Percentiles rank a stretch among this genome's conserved stretches.
Evolutionary conservation across 2,113 vertebrate species (phyloP).

Genomic region (Vimba vimba): DNA sequence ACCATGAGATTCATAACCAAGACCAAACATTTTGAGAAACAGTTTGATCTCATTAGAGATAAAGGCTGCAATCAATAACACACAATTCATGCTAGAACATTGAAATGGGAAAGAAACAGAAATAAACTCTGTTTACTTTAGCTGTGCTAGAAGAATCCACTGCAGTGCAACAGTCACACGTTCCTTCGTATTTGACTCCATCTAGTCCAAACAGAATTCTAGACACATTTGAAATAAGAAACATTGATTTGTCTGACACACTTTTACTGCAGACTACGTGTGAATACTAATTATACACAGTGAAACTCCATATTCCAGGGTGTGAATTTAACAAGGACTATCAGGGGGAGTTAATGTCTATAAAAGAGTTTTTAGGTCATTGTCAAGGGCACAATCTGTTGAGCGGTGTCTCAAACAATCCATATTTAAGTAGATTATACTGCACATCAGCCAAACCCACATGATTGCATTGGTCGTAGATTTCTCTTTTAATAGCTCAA

Average conservation of each 20-base stretch:
- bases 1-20: neutral
- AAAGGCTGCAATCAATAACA: neutral
- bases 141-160: slow-evolving; percentile 23
- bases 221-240: slow-evolving; percentile 20
- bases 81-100: neutral
- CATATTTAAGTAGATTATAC: neutral
- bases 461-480: neutral
- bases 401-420: neutral
- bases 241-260: slow-evolving; percentile 25
- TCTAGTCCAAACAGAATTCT: slow-evolving; percentile 36
- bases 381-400: neutral
- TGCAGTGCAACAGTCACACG: neutral
- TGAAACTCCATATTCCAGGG: neutral
- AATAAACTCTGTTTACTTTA: slow-evolving; percentile 54
- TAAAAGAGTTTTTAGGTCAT: slow-evolving; percentile 14
- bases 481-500: neutral
- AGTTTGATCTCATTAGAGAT: neutral
- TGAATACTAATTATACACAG: slow-evolving; percentile 17
- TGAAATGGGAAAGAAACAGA: slow-evolving; percentile 12
- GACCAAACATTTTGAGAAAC: neutral
- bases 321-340: neutral
- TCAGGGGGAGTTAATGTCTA: neutral
- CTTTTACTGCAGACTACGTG: slow-evolving; percentile 29
- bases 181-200: slow-evolving; percentile 4
- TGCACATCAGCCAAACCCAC: neutral